Evolutionary conservation across 2,888 invertebrate species (phyloP).

Genomic region (Hyles lineata): DNA sequence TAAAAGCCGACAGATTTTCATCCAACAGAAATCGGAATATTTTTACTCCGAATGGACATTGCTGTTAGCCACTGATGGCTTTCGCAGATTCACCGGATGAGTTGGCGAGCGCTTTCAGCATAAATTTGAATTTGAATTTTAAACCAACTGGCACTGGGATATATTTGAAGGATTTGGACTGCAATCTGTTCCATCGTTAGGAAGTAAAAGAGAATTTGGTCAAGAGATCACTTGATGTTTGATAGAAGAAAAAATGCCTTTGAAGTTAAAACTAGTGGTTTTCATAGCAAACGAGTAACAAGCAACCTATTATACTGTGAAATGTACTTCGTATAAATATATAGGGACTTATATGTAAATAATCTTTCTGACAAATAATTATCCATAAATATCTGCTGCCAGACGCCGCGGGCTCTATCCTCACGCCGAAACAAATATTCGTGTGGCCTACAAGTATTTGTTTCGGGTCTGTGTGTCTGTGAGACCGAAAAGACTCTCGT

Average conservation of each 20-base stretch:
- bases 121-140: not conserved
- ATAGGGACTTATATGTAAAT: no score
- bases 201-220: not conserved
- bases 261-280: no score
- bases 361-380: no score
- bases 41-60: not conserved
- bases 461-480: no score
- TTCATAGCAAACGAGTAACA: no score
- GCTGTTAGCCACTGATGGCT: constrained; percentile 4
- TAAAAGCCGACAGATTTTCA: not conserved
- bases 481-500: no score
- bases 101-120: not conserved
- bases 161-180: not conserved
- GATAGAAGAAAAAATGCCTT: not conserved
- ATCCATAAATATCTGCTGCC: no score
- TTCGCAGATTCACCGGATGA: constrained; percentile 5
- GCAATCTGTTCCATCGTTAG: not conserved
- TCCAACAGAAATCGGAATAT: not conserved
- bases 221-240: not conserved
- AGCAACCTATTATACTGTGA: no score
- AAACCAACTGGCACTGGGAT: not conserved
- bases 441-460: no score
- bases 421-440: no score
- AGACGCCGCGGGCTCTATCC: no score
- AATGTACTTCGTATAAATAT: no score